phyloP scores from a whole-genome alignment of 2,888 invertebrate genomes.

The Scotopteryx bipunctaria region DNA sequence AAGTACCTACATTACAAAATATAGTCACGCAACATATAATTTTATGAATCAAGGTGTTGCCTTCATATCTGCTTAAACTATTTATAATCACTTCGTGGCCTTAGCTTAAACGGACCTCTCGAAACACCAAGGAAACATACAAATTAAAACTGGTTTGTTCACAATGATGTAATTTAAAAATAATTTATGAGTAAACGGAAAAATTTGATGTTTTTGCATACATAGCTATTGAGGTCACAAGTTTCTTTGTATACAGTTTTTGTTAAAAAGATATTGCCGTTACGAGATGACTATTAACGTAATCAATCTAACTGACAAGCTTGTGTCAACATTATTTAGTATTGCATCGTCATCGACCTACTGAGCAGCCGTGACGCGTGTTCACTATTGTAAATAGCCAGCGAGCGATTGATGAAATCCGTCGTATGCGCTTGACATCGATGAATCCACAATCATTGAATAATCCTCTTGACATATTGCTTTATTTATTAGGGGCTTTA shows the following conservation, averaged over 20 bases:
- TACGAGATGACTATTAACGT: conserved; percentile 9
- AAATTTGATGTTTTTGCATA: conserved; percentile 14
- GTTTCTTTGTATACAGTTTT: conserved; percentile 14
- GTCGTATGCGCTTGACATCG: conserved; percentile 1
- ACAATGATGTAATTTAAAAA: conserved; percentile 14
- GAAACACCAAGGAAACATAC: conserved; percentile 21
- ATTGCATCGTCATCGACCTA: conserved; percentile 43
- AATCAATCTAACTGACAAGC: conserved; percentile 27
- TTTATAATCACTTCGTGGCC: conserved; percentile 20
- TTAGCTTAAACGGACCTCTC: conserved; percentile 16
- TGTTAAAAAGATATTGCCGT: conserved; percentile 6
- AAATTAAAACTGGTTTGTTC: conserved; percentile 13
- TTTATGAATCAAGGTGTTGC: conserved; percentile 18
- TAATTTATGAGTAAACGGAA: conserved; percentile 12
- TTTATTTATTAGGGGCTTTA: no score
- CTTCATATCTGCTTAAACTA: conserved; percentile 14
- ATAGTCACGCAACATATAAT: conserved; percentile 13
- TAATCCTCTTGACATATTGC: background rate
- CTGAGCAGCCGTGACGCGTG: conserved; percentile 37
- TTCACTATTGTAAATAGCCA: conserved; percentile 20
- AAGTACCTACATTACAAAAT: conserved; percentile 6
- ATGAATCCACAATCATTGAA: background rate
- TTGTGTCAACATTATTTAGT: conserved; percentile 34
- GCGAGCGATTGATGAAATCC: conserved; percentile 13
- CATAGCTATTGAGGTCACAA: conserved; percentile 19